Evolutionary conservation across 2,888 invertebrate species (phyloP), one percentile per base, ranked within the genome.

Genomic region (Temnothorax unifasciatus): DNA sequence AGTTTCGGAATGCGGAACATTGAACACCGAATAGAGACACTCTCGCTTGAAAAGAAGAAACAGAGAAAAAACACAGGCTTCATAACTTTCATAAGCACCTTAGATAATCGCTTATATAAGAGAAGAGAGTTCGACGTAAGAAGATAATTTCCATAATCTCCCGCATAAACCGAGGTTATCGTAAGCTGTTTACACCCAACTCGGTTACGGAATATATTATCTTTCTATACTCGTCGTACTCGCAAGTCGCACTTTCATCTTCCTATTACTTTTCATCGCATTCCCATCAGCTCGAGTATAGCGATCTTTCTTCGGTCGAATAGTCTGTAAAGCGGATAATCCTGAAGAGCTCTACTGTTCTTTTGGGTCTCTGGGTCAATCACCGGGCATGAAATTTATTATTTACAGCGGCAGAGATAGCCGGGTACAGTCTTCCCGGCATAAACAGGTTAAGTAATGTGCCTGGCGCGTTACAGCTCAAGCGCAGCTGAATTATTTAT

Each of bases 321-420:
- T 41, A 50, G 79, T 13, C 66, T 74, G 66, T 87, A 88, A 88
- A 88, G 73, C 75, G 82, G 25, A 61, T 54, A 76, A 84, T 86
- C 83, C 82, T 79, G 61, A 87, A 73, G 57, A 18, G 29, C 34
- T 66, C 57, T 34, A 38, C 41, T 44, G 81, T 74, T 74, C 64
- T 41, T 41, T 73, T 75, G 75, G 84, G 73, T 84, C 86, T 85
- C 59, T 76, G 88, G 85, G 83, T 87, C 79, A 66, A 84, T 73
- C 66, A 4, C 6, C 61, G 47, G n/a, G 13, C 8, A 8, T 18
- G 44, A 61, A 84, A 88, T 86, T 87, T 87, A 86, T 89, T 82
- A 81, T 85, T 85, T 85, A 73, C 68, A 52, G n/a, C 25, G 18
- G 38, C 34, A 73, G 11, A 69, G 44, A 29, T 81, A 68, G 50